phyloP scores from a whole-genome alignment of 2,113 vertebrate species.

The Fregetta grallaria region DNA sequence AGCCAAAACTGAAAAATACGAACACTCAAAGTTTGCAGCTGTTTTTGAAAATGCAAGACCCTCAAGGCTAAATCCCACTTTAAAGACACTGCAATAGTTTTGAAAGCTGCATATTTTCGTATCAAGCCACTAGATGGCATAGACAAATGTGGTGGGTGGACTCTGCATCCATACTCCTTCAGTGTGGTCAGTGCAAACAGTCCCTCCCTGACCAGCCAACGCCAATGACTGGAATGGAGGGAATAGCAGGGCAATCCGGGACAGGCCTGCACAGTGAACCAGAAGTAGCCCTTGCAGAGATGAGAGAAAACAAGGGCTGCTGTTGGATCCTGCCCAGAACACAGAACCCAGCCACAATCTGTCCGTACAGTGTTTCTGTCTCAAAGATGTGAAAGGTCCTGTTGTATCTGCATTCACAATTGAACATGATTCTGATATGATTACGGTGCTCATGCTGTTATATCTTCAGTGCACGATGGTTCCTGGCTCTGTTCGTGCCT shows the following conservation, averaged over 20 bases:
- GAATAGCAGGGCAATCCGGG: background rate
- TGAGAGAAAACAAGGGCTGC: background rate
- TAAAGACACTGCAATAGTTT: background rate
- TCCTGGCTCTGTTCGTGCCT: slow-evolving; percentile 44
- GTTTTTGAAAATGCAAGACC: background rate
- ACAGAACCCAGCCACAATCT: background rate
- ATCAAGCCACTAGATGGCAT: background rate
- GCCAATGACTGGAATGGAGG: background rate
- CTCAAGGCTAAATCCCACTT: background rate
- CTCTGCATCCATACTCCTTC: background rate
- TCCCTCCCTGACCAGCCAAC: background rate
- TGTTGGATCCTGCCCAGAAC: slow-evolving; percentile 21
- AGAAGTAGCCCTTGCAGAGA: slow-evolving; percentile 15
- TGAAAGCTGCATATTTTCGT: background rate
- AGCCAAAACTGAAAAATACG: background rate
- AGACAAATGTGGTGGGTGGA: background rate
- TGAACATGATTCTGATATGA: background rate
- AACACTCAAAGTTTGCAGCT: background rate
- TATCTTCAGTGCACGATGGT: slow-evolving; percentile 55
- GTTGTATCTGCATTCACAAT: background rate
- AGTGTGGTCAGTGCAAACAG: background rate
- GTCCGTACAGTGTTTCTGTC: background rate
- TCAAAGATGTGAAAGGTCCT: background rate
- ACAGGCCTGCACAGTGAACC: background rate
- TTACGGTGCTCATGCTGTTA: slow-evolving; percentile 12